Conservation (phyloP, 2,888 invertebrate genomes). For the Cotesia congregata region DNA sequence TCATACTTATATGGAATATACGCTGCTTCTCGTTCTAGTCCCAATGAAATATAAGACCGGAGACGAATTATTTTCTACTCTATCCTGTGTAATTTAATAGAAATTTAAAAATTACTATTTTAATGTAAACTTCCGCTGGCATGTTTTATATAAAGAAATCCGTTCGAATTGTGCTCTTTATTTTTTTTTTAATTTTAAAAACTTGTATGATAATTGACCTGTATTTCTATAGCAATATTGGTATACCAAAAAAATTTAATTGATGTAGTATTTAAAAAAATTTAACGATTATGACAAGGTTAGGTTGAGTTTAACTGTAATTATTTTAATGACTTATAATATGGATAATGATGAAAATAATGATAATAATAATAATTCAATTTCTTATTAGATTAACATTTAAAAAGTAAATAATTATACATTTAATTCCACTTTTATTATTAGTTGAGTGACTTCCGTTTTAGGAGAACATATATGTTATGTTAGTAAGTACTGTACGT, state of each 20-base stretch:
- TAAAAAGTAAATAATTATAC: background rate
- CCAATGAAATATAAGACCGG: background rate
- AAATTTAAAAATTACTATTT: background rate
- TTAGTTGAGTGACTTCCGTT: slow-evolving; percentile 20
- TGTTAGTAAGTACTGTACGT: background rate
- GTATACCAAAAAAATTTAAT: too few species aligned
- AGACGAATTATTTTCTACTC: background rate
- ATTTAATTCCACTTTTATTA: background rate
- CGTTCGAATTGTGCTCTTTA: too few species aligned
- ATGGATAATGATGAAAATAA: too few species aligned
- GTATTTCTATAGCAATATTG: too few species aligned
- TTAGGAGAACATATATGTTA: background rate
- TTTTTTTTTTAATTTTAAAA: background rate
- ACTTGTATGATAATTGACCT: background rate
- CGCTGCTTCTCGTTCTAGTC: too few species aligned
- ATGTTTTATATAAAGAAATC: too few species aligned
- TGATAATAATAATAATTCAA: too few species aligned
- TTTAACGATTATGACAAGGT: too few species aligned
- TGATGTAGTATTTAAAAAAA: too few species aligned
- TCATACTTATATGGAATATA: too few species aligned
- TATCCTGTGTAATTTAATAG: background rate
- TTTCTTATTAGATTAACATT: background rate
- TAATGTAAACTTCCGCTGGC: background rate
- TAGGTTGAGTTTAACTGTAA: too few species aligned
- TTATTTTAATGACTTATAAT: too few species aligned